A percentile compares a stretch with the other conserved stretches of the same genome.
Conservation (phyloP, 2,113 vertebrate genomes). For the Zosterops hypoxanthus region DNA sequence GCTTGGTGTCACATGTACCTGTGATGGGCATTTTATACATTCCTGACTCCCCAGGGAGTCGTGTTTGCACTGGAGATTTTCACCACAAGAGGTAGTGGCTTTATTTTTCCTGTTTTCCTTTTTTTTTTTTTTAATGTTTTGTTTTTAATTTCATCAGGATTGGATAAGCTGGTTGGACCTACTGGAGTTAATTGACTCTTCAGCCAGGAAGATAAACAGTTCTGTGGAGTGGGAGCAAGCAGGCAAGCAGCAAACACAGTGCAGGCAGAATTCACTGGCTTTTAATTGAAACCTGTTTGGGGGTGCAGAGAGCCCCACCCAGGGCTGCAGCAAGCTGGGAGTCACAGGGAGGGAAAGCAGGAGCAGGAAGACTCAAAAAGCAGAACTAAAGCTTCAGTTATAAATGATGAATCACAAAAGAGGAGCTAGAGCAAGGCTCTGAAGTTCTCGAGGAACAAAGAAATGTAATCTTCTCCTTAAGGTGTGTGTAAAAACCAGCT, state of each 20-base stretch:
- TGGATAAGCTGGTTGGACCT: constrained; percentile 16
- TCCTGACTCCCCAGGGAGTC: constrained; percentile 13
- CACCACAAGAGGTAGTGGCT: constrained; percentile 20
- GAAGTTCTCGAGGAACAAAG: neutral
- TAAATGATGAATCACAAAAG: neutral
- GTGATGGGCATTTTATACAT: constrained; percentile 13
- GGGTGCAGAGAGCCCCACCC: neutral
- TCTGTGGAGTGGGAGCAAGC: constrained; percentile 15
- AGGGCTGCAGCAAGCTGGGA: neutral
- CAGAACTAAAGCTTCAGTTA: neutral
- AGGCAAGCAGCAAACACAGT: neutral
- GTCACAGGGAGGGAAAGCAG: neutral
- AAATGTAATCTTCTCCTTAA: neutral
- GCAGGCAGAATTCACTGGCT: constrained; percentile 19
- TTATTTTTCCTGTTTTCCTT: neutral
- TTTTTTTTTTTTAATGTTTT: neutral
- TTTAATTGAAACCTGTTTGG: neutral
- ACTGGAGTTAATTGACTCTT: neutral
- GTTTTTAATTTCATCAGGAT: neutral
- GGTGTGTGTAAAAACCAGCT: neutral
- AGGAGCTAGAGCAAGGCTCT: neutral
- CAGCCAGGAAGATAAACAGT: neutral
- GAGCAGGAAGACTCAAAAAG: neutral
- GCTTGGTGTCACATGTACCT: neutral
- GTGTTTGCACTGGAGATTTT: neutral